Percentiles rank a stretch among this genome's conserved stretches.
These are phyloP conservation scores for Anthophora plumipes DNA, from an alignment of 2,888 invertebrate species.

Conservation along the genomic window DNA sequence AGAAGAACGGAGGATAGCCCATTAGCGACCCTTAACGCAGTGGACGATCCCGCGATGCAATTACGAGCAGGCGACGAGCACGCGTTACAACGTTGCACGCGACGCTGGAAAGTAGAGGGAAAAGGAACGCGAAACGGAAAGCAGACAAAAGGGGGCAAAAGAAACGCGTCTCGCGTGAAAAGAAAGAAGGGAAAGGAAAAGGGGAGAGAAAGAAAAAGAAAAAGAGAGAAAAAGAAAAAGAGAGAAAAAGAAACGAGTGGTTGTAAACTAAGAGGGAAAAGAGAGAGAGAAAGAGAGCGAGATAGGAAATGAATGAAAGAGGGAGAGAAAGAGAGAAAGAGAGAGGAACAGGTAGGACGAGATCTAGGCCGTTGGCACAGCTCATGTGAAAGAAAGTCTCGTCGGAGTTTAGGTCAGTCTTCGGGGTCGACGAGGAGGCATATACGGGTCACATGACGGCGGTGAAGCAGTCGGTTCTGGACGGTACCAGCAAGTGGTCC, in stretches of 20 bases:
- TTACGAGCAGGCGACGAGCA: constrained; percentile 7
- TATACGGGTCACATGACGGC: constrained; percentile 98
- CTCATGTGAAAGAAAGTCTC: constrained; percentile 80
- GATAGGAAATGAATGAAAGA: neutral
- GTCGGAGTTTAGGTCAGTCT: constrained; percentile 93
- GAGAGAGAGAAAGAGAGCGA: neutral
- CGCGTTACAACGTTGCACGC: constrained; percentile 35
- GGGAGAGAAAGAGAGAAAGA: neutral
- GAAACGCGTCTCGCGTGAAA: neutral
- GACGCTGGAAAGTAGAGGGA: neutral
- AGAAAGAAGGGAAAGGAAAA: neutral
- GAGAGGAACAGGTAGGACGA: constrained; percentile 66
- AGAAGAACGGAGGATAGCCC: neutral
- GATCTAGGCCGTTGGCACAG: constrained; percentile 70
- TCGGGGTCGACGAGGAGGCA: constrained; percentile 97
- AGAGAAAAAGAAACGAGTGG: neutral
- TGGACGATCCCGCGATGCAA: constrained; percentile 1
- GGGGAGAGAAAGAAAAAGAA: neutral
- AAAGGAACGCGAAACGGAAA: neutral
- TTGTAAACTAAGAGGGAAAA: neutral
- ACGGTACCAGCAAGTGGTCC: constrained; percentile 99
- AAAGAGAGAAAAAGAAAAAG: neutral
- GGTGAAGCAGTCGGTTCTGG: constrained; percentile 99
- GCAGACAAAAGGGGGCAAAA: neutral
- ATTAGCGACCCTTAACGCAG: constrained; percentile 12